phyloP scores from a whole-genome alignment of 37 sponge, comb jelly and placozoan species.

The Cladorhizidae sp. region DNA sequence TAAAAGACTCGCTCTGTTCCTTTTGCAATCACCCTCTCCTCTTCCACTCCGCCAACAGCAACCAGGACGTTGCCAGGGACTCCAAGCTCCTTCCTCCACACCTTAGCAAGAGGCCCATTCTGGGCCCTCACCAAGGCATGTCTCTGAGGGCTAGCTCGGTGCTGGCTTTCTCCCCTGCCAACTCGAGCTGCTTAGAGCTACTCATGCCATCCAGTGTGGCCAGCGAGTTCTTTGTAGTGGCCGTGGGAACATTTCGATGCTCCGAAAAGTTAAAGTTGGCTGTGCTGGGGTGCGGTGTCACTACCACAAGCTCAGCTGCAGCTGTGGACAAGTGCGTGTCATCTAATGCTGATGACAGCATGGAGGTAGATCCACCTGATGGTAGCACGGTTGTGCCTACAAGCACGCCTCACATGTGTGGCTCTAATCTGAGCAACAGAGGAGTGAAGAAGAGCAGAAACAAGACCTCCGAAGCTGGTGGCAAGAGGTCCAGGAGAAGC shows the following conservation, averaged over 20 bases:
- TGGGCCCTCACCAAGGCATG: not conserved
- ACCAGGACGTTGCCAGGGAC: not conserved
- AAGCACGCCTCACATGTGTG: no score
- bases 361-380: no score
- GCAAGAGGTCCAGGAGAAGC: slow-evolving; percentile 3
- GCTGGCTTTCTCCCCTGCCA: not conserved
- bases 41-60: not conserved
- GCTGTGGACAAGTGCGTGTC: no score
- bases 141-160: not conserved
- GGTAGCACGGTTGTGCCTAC: no score
- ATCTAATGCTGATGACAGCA: no score
- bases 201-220: not conserved
- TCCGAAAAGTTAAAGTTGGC: not conserved
- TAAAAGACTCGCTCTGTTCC: slow-evolving; percentile 14
- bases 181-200: not conserved
- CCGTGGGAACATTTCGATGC: not conserved
- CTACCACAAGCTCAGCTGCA: no score
- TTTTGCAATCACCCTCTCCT: slow-evolving; percentile 35
- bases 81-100: not conserved
- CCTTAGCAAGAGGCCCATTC: not conserved
- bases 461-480: not conserved
- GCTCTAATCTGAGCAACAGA: not conserved
- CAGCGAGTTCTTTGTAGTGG: not conserved
- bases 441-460: not conserved
- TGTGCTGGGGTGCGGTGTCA: not conserved